Evolutionary conservation across 2,888 invertebrate genomes (phyloP).

Genomic region (Chouioia cunea): DNA sequence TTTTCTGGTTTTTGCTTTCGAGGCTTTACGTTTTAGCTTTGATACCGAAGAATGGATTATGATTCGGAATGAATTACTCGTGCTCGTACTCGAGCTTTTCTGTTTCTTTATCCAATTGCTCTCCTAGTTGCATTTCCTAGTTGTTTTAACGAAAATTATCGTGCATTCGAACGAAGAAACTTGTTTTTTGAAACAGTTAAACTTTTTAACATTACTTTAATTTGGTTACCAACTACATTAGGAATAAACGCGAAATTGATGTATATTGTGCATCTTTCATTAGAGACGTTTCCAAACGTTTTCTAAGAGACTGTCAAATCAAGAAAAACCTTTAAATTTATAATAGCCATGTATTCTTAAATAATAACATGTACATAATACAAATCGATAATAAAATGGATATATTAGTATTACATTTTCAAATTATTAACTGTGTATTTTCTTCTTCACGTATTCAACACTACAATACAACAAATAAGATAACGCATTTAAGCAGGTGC

Average conservation of each 20-base stretch:
- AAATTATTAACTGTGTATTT: constrained; percentile 48
- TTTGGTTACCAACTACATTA: not conserved
- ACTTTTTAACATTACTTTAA: too few relatives aligned
- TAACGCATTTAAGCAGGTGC: too few relatives aligned
- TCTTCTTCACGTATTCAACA: constrained; percentile 19
- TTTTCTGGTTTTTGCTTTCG: too few relatives aligned
- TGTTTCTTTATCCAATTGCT: too few relatives aligned
- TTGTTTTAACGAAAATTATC: too few relatives aligned
- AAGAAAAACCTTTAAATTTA: constrained; percentile 13
- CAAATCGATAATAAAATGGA: constrained; percentile 57
- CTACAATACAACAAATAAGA: not conserved
- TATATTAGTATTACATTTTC: constrained; percentile 64
- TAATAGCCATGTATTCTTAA: constrained; percentile 39
- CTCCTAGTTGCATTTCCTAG: too few relatives aligned
- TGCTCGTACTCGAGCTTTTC: too few relatives aligned
- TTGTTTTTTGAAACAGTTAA: too few relatives aligned
- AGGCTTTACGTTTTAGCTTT: too few relatives aligned
- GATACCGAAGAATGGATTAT: too few relatives aligned
- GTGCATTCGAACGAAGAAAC: too few relatives aligned
- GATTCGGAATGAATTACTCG: too few relatives aligned
- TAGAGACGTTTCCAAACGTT: not conserved
- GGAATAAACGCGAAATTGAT: not conserved
- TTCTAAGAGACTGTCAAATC: constrained; percentile 30
- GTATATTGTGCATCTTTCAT: not conserved
- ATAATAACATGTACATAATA: constrained; percentile 41